A percentile compares a stretch with the other conserved stretches of the same genome.
Evolutionary conservation across 2,888 invertebrate species (phyloP).

Genomic region (Bugulina stolonifera): DNA sequence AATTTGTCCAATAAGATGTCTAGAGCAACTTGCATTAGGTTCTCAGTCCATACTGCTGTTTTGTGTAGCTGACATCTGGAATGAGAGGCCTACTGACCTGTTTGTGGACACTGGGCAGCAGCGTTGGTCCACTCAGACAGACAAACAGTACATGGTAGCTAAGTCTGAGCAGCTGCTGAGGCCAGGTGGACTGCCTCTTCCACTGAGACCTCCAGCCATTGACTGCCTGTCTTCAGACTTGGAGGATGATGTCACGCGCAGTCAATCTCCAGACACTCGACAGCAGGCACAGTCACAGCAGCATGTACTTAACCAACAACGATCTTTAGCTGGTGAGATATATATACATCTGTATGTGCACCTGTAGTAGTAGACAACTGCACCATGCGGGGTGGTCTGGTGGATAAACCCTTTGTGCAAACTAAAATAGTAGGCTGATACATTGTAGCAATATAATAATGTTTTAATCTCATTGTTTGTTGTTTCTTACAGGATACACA

Average conservation of each 20-base stretch:
- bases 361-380: too few species aligned
- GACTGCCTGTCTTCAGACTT: background rate
- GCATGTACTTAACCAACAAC: background rate
- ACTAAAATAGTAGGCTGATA: too few species aligned
- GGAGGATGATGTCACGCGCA: background rate
- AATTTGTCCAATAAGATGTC: too few species aligned
- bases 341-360: too few species aligned
- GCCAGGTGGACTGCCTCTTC: background rate
- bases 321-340: background rate
- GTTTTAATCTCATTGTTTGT: too few species aligned
- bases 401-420: too few species aligned
- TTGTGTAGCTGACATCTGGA: slow-evolving; percentile 18
- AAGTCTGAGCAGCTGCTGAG: background rate
- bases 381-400: too few species aligned
- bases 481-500: background rate
- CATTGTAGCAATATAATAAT: too few species aligned
- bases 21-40: too few species aligned
- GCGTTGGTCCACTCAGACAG: background rate
- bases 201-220: background rate
- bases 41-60: background rate
- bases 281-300: background rate
- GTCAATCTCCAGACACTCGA: background rate
- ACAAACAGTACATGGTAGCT: background rate
- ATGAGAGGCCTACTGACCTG: background rate
- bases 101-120: slow-evolving; percentile 24